Evolutionary conservation across 2,888 invertebrate species (phyloP).

Genomic region (Trichogramma evanescens): DNA sequence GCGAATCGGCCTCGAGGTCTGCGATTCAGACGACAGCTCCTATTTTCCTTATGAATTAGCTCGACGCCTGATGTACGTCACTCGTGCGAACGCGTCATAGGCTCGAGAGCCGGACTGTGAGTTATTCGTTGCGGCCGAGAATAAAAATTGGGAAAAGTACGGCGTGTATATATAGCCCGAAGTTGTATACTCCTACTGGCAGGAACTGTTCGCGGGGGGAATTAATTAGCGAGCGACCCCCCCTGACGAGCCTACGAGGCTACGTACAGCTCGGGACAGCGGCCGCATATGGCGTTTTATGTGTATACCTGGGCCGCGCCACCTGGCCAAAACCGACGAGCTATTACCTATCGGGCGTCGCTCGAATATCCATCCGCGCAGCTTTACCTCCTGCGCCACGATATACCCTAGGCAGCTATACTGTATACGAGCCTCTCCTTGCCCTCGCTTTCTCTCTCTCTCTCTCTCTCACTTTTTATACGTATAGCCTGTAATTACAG

Average conservation of each 20-base stretch:
- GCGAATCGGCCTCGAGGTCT: no score
- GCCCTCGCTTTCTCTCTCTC: no score
- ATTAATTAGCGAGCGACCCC: slow-evolving; percentile 17
- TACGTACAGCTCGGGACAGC: neutral
- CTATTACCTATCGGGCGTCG: neutral
- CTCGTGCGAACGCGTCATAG: neutral
- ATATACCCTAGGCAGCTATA: no score
- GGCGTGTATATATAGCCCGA: no score
- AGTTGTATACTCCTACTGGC: no score
- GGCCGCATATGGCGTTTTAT: slow-evolving; percentile 7
- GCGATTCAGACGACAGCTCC: neutral
- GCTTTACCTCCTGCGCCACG: no score
- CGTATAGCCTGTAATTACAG: no score
- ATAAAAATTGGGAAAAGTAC: no score
- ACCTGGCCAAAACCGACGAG: neutral
- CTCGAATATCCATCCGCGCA: slow-evolving; percentile 1
- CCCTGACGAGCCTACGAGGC: neutral
- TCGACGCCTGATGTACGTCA: neutral
- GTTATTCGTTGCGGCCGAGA: no score
- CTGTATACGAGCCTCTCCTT: no score
- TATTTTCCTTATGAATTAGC: neutral
- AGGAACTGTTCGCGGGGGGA: slow-evolving; percentile 2
- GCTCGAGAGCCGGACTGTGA: neutral
- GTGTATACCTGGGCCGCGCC: neutral
- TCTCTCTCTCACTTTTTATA: no score